Base-by-base conservation (phyloP, 2,797 vertebrate genomes). In the Liparis tanakae region DNA sequence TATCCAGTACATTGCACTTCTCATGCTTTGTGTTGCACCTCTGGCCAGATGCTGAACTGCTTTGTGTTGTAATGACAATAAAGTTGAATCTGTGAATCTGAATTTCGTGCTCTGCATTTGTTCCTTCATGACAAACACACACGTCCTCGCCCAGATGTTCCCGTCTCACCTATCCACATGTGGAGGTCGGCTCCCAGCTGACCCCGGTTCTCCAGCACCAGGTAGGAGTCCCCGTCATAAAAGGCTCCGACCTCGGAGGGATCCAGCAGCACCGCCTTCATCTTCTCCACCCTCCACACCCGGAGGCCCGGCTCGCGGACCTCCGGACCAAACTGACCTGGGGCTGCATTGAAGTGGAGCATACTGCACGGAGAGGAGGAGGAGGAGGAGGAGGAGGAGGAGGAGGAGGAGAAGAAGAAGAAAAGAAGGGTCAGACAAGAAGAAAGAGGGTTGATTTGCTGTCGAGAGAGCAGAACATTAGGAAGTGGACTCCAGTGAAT, bases 261-360 rank as follows among this genome's bases (percentile, higher is more conserved):
- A 0, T 94, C 87, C 57, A 97, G 88, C 0, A 73, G 86, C 69
- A 97, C 96, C 0, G 95, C 94, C 88, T 92, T 95, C 95, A 97
- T 93, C 92, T 96, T 97, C 90, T 98, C 97, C 88, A 98, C 95
- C 14, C 95, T 84, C 96, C 96, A 97, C 60, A 95, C 72, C 5
- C 88, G 90, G 17, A 98, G 93, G 20, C 96, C 96, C 0, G 81
- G 90, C 34, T 85, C 20, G 6, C 89, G 87, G 25, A 83, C 77
- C 79, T 94, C 91, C 1, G 92, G 89, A 3, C 87, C 83, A 17
- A 95, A 95, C 91, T 95, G 95, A 14, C 92, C 93, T 0, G 93
- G 93, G 0, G 84, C 91, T 1, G 94, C 76, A 69, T 93, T 56
- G 70, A 94, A 87, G 1, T 67, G 85, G 37, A 94, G 90, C 94